Evolutionary conservation across 1,140 invertebrate genomes (phyloP).

Genomic region (Orchesella cincta): DNA sequence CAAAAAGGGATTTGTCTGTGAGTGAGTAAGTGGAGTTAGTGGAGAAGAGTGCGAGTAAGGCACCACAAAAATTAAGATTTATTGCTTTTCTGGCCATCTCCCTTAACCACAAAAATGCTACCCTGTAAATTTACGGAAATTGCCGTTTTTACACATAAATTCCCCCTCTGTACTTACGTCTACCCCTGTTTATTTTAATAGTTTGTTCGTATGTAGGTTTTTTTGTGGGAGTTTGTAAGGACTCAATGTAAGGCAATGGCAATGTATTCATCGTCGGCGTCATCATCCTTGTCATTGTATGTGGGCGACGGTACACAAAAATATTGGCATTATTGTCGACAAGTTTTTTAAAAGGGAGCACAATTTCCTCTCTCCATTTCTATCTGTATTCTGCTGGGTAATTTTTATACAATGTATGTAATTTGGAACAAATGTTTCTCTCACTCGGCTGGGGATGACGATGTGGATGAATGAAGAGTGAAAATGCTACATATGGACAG

Average conservation of each 20-base stretch:
- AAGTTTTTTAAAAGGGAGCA: background rate
- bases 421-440: conserved; percentile 13
- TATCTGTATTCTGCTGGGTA: background rate
- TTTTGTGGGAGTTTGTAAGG: background rate
- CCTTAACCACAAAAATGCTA: conserved; percentile 14
- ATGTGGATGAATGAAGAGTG: background rate
- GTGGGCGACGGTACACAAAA: background rate
- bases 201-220: background rate
- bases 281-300: background rate
- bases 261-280: background rate
- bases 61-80: conserved; percentile 23
- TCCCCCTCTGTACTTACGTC: background rate
- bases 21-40: no score
- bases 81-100: conserved; percentile 9
- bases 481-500: background rate
- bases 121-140: conserved; percentile 22
- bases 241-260: no score
- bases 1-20: no score
- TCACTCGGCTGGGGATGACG: background rate
- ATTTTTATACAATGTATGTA: background rate
- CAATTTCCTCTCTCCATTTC: background rate
- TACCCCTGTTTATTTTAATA: conserved; percentile 12
- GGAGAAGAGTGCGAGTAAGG: background rate
- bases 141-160: background rate
- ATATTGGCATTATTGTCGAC: background rate